Base-by-base conservation (phyloP, 2,888 invertebrate species). In the Linhomoeus sp. region DNA sequence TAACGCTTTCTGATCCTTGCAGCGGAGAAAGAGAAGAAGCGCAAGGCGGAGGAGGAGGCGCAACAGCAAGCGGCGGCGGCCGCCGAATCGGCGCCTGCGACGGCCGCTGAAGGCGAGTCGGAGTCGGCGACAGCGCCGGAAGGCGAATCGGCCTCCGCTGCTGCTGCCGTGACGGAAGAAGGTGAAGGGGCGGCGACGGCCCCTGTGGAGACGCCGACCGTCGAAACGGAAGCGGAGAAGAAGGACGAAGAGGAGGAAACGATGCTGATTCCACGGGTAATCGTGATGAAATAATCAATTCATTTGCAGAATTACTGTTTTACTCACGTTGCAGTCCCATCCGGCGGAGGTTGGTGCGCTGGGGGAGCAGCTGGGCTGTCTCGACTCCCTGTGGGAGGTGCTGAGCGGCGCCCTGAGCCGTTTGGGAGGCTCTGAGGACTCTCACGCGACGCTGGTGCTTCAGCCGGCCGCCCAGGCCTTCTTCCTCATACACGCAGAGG, bases 381-480 rank as follows among this genome's bases (percentile, higher is more conserved):
- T 29, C 7, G 29, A 29, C 29, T 12, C 33, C 17, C 69, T 85
- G 25, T 85, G 84, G 85, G 74, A 76, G 46, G 77, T 78, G 2
- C 68, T 85, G 44, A 81, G 81, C 58, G 75, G 76, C 50, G 84
- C 83, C 64, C 72, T 86, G 53, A 68, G 76, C 24, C 80, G 80
- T 60, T 68, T 85, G 49, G 81, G 81, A 54, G 76, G 79, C 5
- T 29, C 41, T 2, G 19, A 15, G 25, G 84, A 85, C 68, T 80
- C 81, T 60, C 81, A 84, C 69, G 83, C 83, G 39, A 84, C 84
- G 22, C 73, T 84, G 33, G 81, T 84, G 25, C 69, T 85, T 47
- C 82, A 80, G 67, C 81, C 84, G 25, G 80, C 83, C 5, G 84
- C 86, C 2, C 85, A 86, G 67, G 82, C 84, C 15, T 86, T 86